Percentiles rank a stretch among this genome's conserved stretches.
Conservation (phyloP, 2,113 vertebrate species). For the Vimba vimba region DNA sequence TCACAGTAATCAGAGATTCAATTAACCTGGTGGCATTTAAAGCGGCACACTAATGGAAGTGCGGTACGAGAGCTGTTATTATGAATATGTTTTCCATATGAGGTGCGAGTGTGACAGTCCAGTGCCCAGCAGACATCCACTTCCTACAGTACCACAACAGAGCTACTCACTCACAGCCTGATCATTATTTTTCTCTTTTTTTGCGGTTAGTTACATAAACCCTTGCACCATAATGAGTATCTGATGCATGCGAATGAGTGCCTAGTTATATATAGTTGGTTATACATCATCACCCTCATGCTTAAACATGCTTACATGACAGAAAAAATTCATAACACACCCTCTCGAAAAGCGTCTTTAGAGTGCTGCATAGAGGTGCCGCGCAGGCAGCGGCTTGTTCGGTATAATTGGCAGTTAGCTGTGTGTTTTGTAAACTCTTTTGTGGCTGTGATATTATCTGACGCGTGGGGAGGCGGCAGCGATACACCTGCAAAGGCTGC, state of each 20-base stretch:
- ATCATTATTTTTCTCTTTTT: conserved; percentile 1
- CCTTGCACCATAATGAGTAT: conserved; percentile 5
- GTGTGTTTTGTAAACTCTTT: conserved; percentile 62
- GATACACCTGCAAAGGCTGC: conserved; percentile 59
- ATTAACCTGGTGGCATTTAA: conserved; percentile 55
- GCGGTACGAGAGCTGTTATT: background rate
- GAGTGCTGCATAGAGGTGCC: conserved; percentile 37
- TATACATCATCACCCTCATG: conserved; percentile 5
- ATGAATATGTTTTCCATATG: conserved; percentile 20
- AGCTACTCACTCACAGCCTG: background rate
- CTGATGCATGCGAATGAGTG: background rate
- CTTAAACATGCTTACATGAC: conserved; percentile 32
- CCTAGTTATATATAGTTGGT: background rate
- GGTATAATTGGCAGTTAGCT: conserved; percentile 61
- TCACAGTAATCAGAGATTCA: conserved; percentile 38
- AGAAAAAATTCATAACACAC: conserved; percentile 30
- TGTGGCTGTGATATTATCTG: conserved; percentile 59
- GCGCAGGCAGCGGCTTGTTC: conserved; percentile 56
- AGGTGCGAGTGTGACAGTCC: background rate
- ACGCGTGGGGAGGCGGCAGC: conserved; percentile 29
- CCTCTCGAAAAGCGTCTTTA: conserved; percentile 37
- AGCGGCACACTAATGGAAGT: conserved; percentile 33
- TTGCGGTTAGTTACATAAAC: background rate
- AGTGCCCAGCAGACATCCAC: conserved; percentile 14
- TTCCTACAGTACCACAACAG: background rate